phyloP scores from a whole-genome alignment of 2,797 vertebrate genomes.

The Eidolon dupreanum region DNA sequence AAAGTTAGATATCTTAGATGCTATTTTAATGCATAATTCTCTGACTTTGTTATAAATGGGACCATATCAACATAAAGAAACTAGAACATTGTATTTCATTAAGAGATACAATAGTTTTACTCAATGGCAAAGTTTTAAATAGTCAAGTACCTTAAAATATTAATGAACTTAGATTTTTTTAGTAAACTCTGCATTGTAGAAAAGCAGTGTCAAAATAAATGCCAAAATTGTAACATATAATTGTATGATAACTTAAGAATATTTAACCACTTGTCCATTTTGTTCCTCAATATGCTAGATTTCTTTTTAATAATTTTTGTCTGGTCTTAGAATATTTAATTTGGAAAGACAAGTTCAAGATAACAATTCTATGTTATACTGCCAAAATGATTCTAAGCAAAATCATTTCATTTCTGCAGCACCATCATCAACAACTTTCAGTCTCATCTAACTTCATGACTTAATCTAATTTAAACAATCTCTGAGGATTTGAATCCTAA shows the following conservation, averaged over 20 bases:
- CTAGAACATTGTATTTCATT: not conserved
- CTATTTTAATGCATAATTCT: not conserved
- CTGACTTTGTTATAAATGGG: not conserved
- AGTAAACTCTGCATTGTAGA: not conserved
- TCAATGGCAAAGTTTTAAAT: not conserved
- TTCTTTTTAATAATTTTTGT: not conserved
- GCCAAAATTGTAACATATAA: not conserved
- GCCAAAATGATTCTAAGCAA: not conserved
- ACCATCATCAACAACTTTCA: not conserved
- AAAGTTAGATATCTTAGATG: not conserved
- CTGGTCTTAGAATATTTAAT: not conserved
- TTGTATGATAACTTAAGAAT: not conserved
- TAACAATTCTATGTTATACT: not conserved
- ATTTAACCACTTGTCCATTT: not conserved
- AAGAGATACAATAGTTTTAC: not conserved
- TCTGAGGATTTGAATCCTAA: not conserved
- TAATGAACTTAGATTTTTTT: not conserved
- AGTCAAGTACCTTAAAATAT: conserved; percentile 1
- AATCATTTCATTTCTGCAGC: not conserved
- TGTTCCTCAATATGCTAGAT: not conserved
- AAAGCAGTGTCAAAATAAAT: conserved; percentile 24
- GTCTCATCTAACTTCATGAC: not conserved
- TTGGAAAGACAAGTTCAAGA: not conserved
- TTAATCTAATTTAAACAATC: not conserved
- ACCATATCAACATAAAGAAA: not conserved